Conservation (phyloP, 2,113 vertebrate species). For the Vireo altiloquus region DNA sequence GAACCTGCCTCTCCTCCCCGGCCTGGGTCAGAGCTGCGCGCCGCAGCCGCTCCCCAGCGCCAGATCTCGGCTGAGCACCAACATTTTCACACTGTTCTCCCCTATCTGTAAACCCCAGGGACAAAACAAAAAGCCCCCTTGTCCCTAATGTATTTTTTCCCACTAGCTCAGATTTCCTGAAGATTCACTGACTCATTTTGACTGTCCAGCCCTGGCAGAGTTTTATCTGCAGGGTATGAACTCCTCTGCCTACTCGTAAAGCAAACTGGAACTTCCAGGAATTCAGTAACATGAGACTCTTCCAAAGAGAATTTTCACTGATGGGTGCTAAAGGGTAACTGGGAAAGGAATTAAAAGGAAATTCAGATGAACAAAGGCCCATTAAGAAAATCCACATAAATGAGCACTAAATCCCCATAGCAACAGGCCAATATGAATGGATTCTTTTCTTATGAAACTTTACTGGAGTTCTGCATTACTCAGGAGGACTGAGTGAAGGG, state of each 20-base stretch:
- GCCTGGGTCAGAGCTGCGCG: too few species aligned
- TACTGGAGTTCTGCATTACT: neutral
- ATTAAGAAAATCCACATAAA: conserved; percentile 50
- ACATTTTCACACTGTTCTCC: neutral
- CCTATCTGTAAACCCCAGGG: neutral
- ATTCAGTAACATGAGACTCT: neutral
- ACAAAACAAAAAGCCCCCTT: neutral
- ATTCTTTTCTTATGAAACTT: conserved; percentile 36
- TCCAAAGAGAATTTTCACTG: conserved; percentile 17
- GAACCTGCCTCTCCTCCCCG: neutral
- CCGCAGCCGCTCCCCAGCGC: accelerated
- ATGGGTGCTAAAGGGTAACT: neutral
- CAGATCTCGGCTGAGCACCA: neutral
- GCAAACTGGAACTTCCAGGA: conserved; percentile 32
- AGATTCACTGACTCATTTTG: neutral
- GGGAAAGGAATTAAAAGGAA: conserved; percentile 22
- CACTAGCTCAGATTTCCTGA: neutral
- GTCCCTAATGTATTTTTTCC: neutral
- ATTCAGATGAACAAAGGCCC: conserved; percentile 49
- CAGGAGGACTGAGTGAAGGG: neutral
- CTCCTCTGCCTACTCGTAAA: neutral
- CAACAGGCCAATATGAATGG: conserved; percentile 11
- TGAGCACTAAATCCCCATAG: conserved; percentile 33
- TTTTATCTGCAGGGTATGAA: neutral
- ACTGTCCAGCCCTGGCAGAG: neutral